Conservation (phyloP, 2,113 vertebrate genomes). For the Euleptes europaea region DNA sequence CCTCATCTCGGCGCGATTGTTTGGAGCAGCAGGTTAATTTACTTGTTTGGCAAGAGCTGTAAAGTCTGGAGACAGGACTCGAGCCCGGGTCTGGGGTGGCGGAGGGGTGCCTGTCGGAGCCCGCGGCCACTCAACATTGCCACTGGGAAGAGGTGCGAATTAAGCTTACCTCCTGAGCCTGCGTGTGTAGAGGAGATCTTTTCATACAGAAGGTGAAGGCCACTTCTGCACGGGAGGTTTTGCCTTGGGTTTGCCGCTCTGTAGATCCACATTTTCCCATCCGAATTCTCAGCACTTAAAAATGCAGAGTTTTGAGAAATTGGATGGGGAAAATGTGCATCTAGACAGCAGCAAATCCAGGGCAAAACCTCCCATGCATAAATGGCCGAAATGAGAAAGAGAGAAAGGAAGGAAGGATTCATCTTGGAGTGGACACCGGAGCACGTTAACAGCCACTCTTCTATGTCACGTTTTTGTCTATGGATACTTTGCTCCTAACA, state of each 20-base stretch:
- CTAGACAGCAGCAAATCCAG: too few relatives aligned
- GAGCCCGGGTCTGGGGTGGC: neutral
- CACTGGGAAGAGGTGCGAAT: too few relatives aligned
- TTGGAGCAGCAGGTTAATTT: conserved; percentile 32
- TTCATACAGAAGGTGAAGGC: too few relatives aligned
- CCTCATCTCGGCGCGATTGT: conserved; percentile 27
- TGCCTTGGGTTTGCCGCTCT: too few relatives aligned
- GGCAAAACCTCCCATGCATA: too few relatives aligned
- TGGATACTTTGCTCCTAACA: neutral
- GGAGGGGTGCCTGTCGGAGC: neutral
- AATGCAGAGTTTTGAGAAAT: too few relatives aligned
- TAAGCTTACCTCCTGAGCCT: neutral
- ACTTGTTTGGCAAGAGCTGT: neutral
- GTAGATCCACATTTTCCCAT: too few relatives aligned
- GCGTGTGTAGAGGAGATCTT: neutral
- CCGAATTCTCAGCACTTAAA: too few relatives aligned
- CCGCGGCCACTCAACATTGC: neutral
- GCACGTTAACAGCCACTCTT: neutral
- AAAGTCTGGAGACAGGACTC: neutral
- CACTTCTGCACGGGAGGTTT: too few relatives aligned
- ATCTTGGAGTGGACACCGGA: too few relatives aligned
- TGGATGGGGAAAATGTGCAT: too few relatives aligned
- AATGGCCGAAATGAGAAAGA: neutral
- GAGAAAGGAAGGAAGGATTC: neutral
- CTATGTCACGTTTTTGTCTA: neutral